These are phyloP conservation scores for Heteronetta atricapilla DNA, from an alignment of 2,113 vertebrate species.

Conservation along the genomic window DNA sequence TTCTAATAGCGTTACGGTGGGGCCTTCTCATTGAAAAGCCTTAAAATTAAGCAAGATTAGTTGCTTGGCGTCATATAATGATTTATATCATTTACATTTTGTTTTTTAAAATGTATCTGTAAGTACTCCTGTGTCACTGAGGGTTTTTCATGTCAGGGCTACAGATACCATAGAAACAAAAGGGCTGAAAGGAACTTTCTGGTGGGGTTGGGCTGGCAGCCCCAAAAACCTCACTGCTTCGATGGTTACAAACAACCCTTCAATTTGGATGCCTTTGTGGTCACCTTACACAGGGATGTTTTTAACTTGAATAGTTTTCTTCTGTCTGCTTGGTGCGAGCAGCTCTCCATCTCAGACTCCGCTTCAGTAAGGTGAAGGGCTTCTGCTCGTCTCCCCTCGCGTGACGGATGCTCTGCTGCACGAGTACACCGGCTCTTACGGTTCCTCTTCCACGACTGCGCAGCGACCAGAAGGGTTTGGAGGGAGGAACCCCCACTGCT, in stretches of 20 bases:
- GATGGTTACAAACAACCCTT: not conserved
- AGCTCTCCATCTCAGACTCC: not conserved
- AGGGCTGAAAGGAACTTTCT: not conserved
- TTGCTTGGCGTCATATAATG: not conserved
- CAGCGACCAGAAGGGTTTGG: not conserved
- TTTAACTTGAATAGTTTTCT: not conserved
- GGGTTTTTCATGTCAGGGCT: not conserved
- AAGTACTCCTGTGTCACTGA: not conserved
- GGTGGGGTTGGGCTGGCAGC: not conserved
- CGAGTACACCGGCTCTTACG: not conserved
- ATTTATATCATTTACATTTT: not conserved
- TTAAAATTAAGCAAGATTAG: not conserved
- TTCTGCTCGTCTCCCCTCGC: not conserved
- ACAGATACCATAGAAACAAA: not conserved
- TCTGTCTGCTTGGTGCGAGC: not conserved
- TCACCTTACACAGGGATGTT: not conserved
- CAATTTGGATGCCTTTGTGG: constrained; percentile 1
- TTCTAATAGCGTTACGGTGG: not conserved
- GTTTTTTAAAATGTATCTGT: not conserved
- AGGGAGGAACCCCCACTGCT: not conserved
- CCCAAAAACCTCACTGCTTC: not conserved
- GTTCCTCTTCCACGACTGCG: not conserved
- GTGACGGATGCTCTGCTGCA: accelerated
- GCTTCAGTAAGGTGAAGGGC: not conserved
- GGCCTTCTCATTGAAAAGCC: not conserved